A percentile compares a stretch with the other conserved stretches of the same genome.
phyloP scores from a whole-genome alignment of 35 echinoderm and acorn worm species.

The Apostichopus japonicus region DNA sequence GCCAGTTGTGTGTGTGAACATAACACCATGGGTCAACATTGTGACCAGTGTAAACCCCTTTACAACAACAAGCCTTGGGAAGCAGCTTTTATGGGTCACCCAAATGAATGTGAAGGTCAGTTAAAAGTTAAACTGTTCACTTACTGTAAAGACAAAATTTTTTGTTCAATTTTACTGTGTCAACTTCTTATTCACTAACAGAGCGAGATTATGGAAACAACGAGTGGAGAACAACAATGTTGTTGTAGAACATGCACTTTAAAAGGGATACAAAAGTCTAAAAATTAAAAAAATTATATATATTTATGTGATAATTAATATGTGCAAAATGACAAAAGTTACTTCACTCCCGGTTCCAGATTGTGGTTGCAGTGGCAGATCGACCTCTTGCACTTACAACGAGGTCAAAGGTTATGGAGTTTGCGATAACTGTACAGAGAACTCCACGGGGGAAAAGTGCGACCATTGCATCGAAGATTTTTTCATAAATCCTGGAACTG shows the following conservation, averaged over 20 bases:
- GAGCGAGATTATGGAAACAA: too few species aligned
- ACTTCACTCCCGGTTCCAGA: slow-evolving; percentile 28
- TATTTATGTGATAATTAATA: too few species aligned
- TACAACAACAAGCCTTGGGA: slow-evolving; percentile 92
- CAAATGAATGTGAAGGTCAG: slow-evolving; percentile 92
- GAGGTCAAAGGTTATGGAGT: slow-evolving; percentile 81
- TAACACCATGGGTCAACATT: slow-evolving; percentile 82
- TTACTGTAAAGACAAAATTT: too few species aligned
- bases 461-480: slow-evolving; percentile 74
- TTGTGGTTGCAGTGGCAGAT: slow-evolving; percentile 86
- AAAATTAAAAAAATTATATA: too few species aligned
- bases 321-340: too few species aligned
- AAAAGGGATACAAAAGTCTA: too few species aligned
- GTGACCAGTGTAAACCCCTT: slow-evolving; percentile 77
- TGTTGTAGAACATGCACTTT: too few species aligned
- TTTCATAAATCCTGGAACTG: slow-evolving; percentile 75
- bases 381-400: slow-evolving; percentile 74
- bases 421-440: slow-evolving; percentile 82
- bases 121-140: background rate
- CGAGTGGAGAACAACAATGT: too few species aligned
- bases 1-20: slow-evolving; percentile 86
- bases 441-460: slow-evolving; percentile 90
- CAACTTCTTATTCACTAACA: too few species aligned
- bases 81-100: slow-evolving; percentile 50
- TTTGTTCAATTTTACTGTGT: too few species aligned